A percentile compares a stretch with the other conserved stretches of the same genome.
Evolutionary conservation across 2,888 invertebrate species (phyloP).

Genomic region (Mamestra brassicae): DNA sequence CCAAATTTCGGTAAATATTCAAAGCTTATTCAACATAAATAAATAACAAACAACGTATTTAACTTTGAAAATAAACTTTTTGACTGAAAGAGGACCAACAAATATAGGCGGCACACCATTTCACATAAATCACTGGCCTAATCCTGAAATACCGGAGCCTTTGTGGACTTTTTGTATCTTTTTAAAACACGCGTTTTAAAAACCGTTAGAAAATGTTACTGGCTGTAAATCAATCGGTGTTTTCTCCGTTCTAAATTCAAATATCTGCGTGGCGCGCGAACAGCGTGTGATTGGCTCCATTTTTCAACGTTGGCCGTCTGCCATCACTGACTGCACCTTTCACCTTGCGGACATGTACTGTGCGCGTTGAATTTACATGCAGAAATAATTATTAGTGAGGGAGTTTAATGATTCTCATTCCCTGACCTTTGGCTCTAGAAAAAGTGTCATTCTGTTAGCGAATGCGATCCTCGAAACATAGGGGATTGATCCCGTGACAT

Average conservation of each 20-base stretch:
- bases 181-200: conserved; percentile 51
- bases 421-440: background rate
- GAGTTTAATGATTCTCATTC: background rate
- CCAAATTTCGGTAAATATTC: background rate
- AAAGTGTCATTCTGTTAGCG: no score
- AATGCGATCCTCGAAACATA: no score
- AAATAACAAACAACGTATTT: background rate
- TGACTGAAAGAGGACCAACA: conserved; percentile 13
- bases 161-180: conserved; percentile 50
- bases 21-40: background rate
- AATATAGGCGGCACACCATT: conserved; percentile 30
- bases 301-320: conserved; percentile 68
- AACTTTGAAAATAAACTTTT: conserved; percentile 7
- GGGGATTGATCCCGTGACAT: no score
- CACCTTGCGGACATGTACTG: conserved; percentile 51
- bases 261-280: conserved; percentile 60
- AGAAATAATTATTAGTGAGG: conserved; percentile 7
- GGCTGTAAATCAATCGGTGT: conserved; percentile 74
- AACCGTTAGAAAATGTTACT: conserved; percentile 63
- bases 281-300: conserved; percentile 70
- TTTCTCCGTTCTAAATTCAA: conserved; percentile 72
- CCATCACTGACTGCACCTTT: conserved; percentile 57
- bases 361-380: conserved; percentile 31
- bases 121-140: conserved; percentile 53
- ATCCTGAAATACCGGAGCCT: conserved; percentile 52